Conservation (phyloP, 2,888 invertebrate genomes). For the Alloscopus bannaensis region DNA sequence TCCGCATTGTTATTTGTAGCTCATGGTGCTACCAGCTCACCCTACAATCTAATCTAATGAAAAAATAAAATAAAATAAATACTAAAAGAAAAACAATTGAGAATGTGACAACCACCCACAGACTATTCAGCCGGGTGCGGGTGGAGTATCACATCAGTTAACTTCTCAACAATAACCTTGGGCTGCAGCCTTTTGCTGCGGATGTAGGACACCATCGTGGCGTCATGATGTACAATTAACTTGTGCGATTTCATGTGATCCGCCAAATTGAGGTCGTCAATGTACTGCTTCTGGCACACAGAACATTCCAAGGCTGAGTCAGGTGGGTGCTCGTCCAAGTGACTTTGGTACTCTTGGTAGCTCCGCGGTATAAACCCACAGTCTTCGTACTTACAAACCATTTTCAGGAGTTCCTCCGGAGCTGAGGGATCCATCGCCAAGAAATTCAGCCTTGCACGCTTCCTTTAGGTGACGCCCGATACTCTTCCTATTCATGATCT, state of each 20-base stretch:
- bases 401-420: background rate
- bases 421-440: background rate
- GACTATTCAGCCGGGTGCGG: no score
- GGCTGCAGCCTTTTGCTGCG: constrained; percentile 5
- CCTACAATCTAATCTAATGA: no score
- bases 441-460: background rate
- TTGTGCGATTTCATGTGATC: constrained; percentile 17
- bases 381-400: constrained; percentile 24
- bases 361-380: constrained; percentile 9
- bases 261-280: constrained; percentile 24
- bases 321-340: background rate
- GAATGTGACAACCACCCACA: no score
- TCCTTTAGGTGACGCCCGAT: constrained; percentile 5
- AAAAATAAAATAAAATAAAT: no score
- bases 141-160: no score
- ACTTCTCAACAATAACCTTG: background rate
- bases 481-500: background rate
- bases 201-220: background rate
- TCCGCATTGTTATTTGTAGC: no score
- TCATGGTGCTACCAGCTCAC: no score
- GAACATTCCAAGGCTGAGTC: background rate
- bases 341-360: background rate
- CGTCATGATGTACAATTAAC: background rate
- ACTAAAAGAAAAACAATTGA: no score
- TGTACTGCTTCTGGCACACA: background rate